phyloP scores from a whole-genome alignment of 2,113 vertebrate species.

The Himantopus leucocephalus region DNA sequence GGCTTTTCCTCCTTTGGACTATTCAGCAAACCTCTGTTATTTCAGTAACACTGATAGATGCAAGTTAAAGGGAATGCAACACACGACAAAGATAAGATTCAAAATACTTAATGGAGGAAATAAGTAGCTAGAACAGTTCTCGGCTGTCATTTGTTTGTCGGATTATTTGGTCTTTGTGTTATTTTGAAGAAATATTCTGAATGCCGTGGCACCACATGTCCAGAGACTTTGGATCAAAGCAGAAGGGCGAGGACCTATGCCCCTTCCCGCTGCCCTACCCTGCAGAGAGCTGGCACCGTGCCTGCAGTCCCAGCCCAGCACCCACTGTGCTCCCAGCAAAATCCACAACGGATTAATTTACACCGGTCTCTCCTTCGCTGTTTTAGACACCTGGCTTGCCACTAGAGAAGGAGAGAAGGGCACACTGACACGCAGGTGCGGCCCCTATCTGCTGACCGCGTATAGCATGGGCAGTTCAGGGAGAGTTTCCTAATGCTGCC shows the following conservation, averaged over 20 bases:
- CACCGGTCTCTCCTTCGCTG: background rate
- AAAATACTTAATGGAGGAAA: background rate
- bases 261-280: background rate
- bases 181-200: background rate
- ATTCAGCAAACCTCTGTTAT: background rate
- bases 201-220: background rate
- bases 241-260: background rate
- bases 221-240: background rate
- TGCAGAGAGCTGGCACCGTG: background rate
- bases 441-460: background rate
- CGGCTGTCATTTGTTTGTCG: background rate
- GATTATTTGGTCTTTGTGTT: background rate
- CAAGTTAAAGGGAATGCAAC: background rate
- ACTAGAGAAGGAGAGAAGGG: background rate
- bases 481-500: background rate
- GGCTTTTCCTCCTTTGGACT: background rate
- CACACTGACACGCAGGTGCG: accelerated
- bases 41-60: background rate
- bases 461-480: background rate
- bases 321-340: background rate
- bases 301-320: background rate
- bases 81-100: background rate
- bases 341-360: background rate
- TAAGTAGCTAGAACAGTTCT: background rate
- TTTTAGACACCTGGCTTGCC: background rate